Evolutionary conservation across 1,140 invertebrate genomes (phyloP).

Genomic region (Condylostylus longicornis): DNA sequence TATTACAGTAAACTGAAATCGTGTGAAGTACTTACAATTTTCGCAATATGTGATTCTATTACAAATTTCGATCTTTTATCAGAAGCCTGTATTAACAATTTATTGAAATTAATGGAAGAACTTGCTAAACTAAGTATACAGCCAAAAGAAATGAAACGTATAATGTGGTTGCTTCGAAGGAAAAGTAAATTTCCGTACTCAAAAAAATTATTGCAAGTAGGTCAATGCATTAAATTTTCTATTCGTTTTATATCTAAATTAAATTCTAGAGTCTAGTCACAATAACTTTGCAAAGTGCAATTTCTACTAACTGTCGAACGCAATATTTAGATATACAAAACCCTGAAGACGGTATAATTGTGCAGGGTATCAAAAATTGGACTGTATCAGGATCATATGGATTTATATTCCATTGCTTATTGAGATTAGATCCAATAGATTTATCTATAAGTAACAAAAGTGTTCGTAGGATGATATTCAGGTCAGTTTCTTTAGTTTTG

Average conservation of each 20-base stretch:
- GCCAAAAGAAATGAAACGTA: constrained; percentile 39
- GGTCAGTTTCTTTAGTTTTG: neutral
- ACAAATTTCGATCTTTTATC: constrained; percentile 17
- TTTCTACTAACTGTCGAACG: constrained; percentile 20
- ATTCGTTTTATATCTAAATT: no score
- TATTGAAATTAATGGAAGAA: constrained; percentile 41
- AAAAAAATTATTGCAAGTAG: constrained; percentile 26
- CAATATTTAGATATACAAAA: constrained; percentile 37
- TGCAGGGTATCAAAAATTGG: constrained; percentile 39
- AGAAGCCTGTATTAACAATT: constrained; percentile 31
- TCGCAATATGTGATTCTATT: constrained; percentile 30
- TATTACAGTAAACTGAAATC: constrained; percentile 31
- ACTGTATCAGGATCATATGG: constrained; percentile 39
- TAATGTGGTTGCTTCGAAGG: constrained; percentile 20
- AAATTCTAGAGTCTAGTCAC: constrained; percentile 19
- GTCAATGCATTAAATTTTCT: no score
- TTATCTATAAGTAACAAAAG: constrained; percentile 7
- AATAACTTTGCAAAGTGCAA: constrained; percentile 23
- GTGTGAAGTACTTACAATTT: constrained; percentile 31
- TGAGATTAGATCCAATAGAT: constrained; percentile 34
- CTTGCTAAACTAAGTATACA: constrained; percentile 42
- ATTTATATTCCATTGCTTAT: constrained; percentile 44
- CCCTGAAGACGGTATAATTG: constrained; percentile 36
- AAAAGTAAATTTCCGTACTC: constrained; percentile 18
- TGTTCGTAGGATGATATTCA: neutral